Evolutionary conservation across 2,797 vertebrate species (phyloP).

Genomic region (Chaenodraco wilsoni): DNA sequence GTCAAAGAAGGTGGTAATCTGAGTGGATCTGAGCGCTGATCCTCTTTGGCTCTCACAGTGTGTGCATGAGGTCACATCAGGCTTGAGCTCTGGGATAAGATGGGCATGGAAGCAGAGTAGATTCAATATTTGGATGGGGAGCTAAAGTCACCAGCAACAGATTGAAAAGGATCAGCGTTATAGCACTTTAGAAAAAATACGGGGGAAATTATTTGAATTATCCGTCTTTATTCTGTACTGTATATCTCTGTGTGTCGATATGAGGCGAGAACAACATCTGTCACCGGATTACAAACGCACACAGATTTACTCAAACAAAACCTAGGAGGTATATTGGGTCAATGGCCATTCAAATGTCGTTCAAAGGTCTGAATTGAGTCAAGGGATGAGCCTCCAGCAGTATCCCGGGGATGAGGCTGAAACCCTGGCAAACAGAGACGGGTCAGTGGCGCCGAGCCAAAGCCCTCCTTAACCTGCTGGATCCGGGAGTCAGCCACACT

Average conservation of each 20-base stretch:
- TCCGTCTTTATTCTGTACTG: constrained; percentile 26
- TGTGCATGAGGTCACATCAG: constrained; percentile 64
- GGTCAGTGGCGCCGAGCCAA: constrained; percentile 69
- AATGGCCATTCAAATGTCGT: constrained; percentile 51
- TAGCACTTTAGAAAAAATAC: constrained; percentile 38
- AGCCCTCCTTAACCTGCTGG: constrained; percentile 77
- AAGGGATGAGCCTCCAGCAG: constrained; percentile 47
- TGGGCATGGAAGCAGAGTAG: constrained; percentile 50
- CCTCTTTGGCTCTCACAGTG: constrained; percentile 69
- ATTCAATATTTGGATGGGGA: constrained; percentile 56
- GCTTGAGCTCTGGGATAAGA: constrained; percentile 64
- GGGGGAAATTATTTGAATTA: constrained; percentile 43
- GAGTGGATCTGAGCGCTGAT: constrained; percentile 74
- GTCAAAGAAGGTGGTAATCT: constrained; percentile 72
- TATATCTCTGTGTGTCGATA: constrained; percentile 22
- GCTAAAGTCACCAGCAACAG: constrained; percentile 58
- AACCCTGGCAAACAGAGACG: constrained; percentile 59
- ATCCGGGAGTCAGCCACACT: constrained; percentile 65
- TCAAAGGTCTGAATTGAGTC: constrained; percentile 40
- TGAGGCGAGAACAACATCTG: constrained; percentile 51
- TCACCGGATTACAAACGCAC: constrained; percentile 37
- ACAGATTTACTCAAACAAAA: constrained; percentile 23
- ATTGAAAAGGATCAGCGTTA: constrained; percentile 62
- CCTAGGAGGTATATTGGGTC: constrained; percentile 38
- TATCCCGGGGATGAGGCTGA: constrained; percentile 51